Percentiles rank a stretch among this genome's conserved stretches.
These are phyloP conservation scores for Ciconia stormi DNA, from an alignment of 2,113 vertebrate genomes.

Conservation along the genomic window DNA sequence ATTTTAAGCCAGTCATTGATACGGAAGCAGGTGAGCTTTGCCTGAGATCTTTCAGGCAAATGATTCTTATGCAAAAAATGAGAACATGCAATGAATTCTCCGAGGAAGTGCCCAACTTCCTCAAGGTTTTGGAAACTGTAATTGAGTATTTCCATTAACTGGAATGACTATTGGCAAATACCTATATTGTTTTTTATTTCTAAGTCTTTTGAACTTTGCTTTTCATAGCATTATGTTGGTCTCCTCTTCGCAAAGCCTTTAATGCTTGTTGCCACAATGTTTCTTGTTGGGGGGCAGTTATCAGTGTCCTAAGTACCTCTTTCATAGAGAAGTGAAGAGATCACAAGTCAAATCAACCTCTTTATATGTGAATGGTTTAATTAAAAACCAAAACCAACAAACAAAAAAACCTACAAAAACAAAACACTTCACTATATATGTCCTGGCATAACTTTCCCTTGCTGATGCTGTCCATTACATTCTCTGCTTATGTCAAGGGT, in stretches of 20 bases:
- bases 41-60: not conserved
- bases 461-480: not conserved
- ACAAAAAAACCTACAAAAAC: too few species aligned
- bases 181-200: not conserved
- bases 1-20: not conserved
- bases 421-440: not conserved
- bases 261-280: rapidly evolving
- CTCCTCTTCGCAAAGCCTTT: not conserved
- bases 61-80: not conserved
- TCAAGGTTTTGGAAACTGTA: not conserved
- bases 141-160: not conserved
- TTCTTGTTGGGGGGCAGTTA: not conserved
- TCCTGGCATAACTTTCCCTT: not conserved
- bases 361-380: not conserved
- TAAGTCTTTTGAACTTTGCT: not conserved
- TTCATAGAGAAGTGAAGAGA: not conserved
- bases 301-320: too few species aligned
- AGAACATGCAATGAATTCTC: not conserved
- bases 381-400: not conserved
- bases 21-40: not conserved
- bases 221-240: not conserved
- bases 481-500: not conserved
- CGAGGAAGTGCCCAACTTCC: not conserved
- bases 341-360: not conserved
- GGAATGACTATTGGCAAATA: not conserved